These are phyloP conservation scores for Tringa solitaria DNA, from an alignment of 2,113 vertebrate genomes.

Conservation along the genomic window DNA sequence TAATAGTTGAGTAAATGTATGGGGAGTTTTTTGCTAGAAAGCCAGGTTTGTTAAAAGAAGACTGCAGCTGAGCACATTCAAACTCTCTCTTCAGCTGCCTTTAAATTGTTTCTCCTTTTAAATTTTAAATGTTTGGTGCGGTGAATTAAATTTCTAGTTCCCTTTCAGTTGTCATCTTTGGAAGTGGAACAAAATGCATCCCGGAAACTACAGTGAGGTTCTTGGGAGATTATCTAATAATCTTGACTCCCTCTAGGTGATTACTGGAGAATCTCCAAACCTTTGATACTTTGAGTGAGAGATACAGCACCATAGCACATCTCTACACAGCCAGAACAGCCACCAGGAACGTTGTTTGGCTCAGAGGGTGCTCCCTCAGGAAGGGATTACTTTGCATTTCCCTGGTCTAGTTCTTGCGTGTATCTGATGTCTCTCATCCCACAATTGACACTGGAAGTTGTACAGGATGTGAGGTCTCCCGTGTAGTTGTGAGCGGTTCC, in stretches of 20 bases:
- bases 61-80: background rate
- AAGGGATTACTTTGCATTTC: background rate
- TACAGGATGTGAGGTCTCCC: background rate
- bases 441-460: background rate
- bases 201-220: background rate
- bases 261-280: background rate
- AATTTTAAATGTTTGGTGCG: background rate
- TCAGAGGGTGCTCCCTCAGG: background rate
- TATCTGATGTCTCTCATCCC: background rate
- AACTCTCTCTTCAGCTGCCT: background rate
- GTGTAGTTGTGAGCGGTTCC: fast-evolving
- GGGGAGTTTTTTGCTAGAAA: background rate
- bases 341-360: background rate
- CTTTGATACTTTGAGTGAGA: background rate
- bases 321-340: background rate
- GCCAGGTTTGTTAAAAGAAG: background rate
- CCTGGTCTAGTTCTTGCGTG: background rate
- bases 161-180: background rate
- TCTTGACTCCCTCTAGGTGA: background rate
- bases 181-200: background rate
- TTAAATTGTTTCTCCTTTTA: background rate
- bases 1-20: background rate
- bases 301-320: background rate
- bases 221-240: background rate
- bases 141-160: background rate